Conservation (phyloP, 1,140 invertebrate genomes). For the Atopsyche davidsoni region DNA sequence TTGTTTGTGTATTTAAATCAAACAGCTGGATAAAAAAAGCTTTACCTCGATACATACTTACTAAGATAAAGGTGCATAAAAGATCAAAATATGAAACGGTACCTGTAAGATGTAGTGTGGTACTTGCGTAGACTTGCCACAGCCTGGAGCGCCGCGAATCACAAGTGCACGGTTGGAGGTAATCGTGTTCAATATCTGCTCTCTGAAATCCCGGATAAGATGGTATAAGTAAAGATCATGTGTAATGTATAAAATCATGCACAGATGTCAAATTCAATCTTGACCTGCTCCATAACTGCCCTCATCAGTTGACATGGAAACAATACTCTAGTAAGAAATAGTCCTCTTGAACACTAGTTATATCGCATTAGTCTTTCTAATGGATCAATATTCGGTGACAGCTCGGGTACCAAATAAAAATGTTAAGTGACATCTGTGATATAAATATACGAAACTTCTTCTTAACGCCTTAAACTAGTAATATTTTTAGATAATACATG, state of each 20-base stretch:
- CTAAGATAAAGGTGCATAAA: no score
- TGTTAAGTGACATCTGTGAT: no score
- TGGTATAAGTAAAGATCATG: background rate
- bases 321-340: background rate
- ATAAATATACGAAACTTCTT: no score
- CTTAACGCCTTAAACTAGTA: no score
- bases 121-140: constrained; percentile 43
- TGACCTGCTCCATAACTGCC: background rate
- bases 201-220: constrained; percentile 14
- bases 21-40: no score
- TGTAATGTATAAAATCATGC: background rate
- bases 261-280: background rate
- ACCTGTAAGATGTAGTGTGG: constrained; percentile 35
- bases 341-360: background rate
- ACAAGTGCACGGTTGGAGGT: constrained; percentile 27
- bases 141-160: constrained; percentile 42
- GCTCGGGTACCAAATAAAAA: no score
- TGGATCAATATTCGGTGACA: no score
- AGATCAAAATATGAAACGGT: no score
- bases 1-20: no score
- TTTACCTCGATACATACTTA: no score
- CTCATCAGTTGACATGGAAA: background rate
- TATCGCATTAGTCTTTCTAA: no score
- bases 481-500: no score
- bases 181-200: constrained; percentile 19